A percentile compares a stretch with the other conserved stretches of the same genome.
Conservation (phyloP, 2,113 vertebrate genomes). For the Eupsittula cactorum region DNA sequence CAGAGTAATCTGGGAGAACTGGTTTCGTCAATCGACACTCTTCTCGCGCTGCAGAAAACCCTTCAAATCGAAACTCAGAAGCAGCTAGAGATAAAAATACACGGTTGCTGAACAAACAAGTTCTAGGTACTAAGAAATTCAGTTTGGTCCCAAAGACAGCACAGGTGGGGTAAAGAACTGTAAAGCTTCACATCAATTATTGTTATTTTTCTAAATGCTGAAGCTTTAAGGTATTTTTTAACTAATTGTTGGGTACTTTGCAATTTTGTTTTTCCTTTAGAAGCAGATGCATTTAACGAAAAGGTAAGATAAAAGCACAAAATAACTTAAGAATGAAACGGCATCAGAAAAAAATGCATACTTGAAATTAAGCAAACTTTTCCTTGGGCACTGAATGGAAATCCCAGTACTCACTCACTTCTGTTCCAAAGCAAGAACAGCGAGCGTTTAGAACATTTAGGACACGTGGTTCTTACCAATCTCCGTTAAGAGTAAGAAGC, state of each 20-base stretch:
- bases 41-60: background rate
- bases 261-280: background rate
- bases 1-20: background rate
- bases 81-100: background rate
- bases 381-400: background rate
- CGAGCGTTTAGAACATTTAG: rapidly evolving
- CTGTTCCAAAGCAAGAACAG: background rate
- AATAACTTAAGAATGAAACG: background rate
- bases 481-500: background rate
- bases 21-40: background rate
- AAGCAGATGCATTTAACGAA: background rate
- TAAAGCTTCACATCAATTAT: background rate
- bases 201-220: background rate
- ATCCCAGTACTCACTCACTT: background rate
- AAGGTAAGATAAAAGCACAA: background rate
- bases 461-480: background rate
- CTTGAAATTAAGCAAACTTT: background rate
- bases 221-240: background rate
- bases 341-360: background rate
- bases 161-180: background rate
- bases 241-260: background rate
- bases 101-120: background rate
- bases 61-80: background rate
- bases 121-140: background rate
- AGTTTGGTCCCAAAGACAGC: background rate